phyloP scores from a whole-genome alignment of 1,140 invertebrate species.

The Eumaeus atala region DNA sequence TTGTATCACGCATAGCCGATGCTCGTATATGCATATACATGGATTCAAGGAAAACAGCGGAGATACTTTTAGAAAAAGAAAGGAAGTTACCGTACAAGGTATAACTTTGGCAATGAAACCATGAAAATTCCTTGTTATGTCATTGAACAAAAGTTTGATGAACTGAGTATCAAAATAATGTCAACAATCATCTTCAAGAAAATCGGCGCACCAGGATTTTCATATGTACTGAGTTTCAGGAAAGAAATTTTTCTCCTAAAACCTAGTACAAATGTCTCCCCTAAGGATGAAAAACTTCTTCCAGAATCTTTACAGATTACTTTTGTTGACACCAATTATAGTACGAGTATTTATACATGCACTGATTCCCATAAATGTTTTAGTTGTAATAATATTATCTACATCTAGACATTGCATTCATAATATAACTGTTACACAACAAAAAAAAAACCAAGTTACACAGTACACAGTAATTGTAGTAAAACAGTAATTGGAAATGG shows the following conservation, averaged over 20 bases:
- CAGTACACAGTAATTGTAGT: no score
- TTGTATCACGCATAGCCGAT: constrained; percentile 27
- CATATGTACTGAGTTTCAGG: constrained; percentile 17
- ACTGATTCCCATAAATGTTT: constrained; percentile 16
- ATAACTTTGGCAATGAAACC: constrained; percentile 23
- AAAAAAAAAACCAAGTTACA: no score
- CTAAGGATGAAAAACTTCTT: no score
- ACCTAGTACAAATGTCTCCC: no score
- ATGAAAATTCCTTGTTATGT: constrained; percentile 22
- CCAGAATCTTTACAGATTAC: no score
- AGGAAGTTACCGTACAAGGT: constrained; percentile 12
- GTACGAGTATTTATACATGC: constrained; percentile 4
- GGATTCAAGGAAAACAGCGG: constrained; percentile 22
- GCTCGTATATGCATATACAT: constrained; percentile 22
- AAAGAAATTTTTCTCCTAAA: no score
- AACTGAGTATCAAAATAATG: constrained; percentile 23
- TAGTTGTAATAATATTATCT: constrained; percentile 14
- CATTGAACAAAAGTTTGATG: constrained; percentile 26
- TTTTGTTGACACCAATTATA: no score
- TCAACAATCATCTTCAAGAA: constrained; percentile 23
- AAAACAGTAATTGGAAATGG: no score
- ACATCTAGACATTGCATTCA: no score
- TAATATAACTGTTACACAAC: no score
- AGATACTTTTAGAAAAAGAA: constrained; percentile 20
- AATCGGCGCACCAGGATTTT: constrained; percentile 22